phyloP scores from a whole-genome alignment of 2,888 invertebrate genomes.

The Leucophenga maculata region DNA sequence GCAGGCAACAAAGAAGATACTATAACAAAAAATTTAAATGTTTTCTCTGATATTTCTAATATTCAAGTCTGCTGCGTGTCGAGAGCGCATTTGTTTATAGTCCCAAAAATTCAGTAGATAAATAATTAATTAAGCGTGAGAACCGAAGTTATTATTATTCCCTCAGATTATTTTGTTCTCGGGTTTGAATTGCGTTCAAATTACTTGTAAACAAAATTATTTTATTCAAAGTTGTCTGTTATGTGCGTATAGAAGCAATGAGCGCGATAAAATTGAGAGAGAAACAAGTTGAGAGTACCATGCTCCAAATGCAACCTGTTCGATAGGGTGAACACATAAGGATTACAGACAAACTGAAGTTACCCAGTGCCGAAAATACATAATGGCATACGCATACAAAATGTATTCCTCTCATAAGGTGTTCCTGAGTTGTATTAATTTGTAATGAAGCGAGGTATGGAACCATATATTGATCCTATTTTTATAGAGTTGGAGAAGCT shows the following conservation, averaged over 20 bases:
- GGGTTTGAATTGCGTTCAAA: background rate
- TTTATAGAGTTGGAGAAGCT: too few species aligned
- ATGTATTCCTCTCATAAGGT: too few species aligned
- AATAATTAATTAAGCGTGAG: slow-evolving; percentile 13
- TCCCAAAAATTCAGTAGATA: background rate
- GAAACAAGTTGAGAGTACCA: background rate
- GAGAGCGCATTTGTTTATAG: too few species aligned
- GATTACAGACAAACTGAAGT: too few species aligned
- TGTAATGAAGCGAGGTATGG: too few species aligned
- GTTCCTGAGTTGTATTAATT: too few species aligned
- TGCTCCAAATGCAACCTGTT: slow-evolving; percentile 7
- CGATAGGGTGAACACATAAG: background rate
- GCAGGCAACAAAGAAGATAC: background rate
- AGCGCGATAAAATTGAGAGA: background rate
- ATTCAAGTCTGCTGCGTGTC: background rate
- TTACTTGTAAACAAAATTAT: background rate
- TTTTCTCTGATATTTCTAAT: background rate
- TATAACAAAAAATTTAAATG: too few species aligned
- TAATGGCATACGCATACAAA: too few species aligned
- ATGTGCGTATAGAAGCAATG: too few species aligned
- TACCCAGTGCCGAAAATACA: too few species aligned
- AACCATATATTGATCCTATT: too few species aligned
- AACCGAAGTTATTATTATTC: background rate
- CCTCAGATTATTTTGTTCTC: background rate
- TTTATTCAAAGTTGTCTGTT: slow-evolving; percentile 19